Conservation (phyloP, 1,140 invertebrate genomes). For the Theocolax elegans region DNA sequence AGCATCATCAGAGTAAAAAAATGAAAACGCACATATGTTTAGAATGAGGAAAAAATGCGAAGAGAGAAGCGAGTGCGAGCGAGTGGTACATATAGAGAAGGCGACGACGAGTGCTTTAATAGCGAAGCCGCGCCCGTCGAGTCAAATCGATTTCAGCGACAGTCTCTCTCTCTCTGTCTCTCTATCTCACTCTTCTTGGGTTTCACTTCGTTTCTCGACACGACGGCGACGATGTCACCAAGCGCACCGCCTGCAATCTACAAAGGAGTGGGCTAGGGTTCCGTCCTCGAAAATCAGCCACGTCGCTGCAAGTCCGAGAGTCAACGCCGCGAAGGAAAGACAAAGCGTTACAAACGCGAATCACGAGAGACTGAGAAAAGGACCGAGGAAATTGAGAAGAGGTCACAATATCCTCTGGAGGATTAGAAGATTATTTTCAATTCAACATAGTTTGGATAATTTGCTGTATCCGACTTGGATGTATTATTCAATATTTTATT, state of each 20-base stretch:
- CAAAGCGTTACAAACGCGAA: background rate
- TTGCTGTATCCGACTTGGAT: too few species aligned
- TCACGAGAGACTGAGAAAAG: background rate
- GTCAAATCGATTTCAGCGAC: conserved; percentile 35
- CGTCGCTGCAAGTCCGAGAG: background rate
- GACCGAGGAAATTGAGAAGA: background rate
- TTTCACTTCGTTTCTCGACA: background rate
- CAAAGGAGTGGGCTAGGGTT: conserved; percentile 4
- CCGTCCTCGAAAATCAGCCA: conserved; percentile 4
- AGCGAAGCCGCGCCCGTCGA: conserved; percentile 15
- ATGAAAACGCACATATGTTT: too few species aligned
- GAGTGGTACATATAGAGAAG: background rate
- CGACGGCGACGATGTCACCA: conserved; percentile 12
- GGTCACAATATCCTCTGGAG: too few species aligned
- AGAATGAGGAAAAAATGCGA: background rate
- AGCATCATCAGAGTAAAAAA: too few species aligned
- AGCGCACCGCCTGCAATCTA: conserved; percentile 36
- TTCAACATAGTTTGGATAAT: too few species aligned
- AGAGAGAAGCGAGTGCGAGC: background rate
- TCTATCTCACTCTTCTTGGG: background rate
- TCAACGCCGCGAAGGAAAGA: background rate
- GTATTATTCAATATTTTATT: too few species aligned
- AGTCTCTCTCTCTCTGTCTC: background rate
- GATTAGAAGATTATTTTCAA: too few species aligned
- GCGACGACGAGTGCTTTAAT: background rate